A percentile compares a stretch with the other conserved stretches of the same genome.
These are phyloP conservation scores for Poicephalus gulielmi DNA, from an alignment of 2,113 vertebrate species.

Conservation along the genomic window DNA sequence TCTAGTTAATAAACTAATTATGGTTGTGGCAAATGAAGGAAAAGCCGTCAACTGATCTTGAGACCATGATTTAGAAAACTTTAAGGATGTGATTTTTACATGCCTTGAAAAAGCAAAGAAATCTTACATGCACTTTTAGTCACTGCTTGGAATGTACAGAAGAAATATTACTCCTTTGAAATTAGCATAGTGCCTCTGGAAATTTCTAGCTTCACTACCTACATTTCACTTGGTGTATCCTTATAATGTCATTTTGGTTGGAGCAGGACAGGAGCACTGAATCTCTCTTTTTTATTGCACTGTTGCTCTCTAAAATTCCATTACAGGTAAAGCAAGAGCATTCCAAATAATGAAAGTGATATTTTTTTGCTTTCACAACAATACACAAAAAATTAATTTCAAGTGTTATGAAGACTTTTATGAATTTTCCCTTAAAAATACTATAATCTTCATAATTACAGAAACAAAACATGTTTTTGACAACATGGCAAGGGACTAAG, in stretches of 20 bases:
- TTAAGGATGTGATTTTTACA: not conserved
- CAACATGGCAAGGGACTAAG: not conserved
- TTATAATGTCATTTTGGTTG: not conserved
- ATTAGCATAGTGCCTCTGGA: not conserved
- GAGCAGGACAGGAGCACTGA: not conserved
- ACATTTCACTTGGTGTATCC: not conserved
- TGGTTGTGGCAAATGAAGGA: slow-evolving; percentile 15
- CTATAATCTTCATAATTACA: not conserved
- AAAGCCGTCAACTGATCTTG: not conserved
- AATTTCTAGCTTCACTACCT: not conserved
- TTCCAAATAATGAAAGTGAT: not conserved
- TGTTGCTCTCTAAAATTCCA: not conserved
- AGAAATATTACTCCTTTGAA: not conserved
- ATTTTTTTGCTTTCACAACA: not conserved
- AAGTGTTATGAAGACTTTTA: not conserved
- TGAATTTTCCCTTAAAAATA: not conserved
- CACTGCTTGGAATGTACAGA: not conserved
- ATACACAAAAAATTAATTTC: not conserved
- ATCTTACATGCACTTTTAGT: not conserved
- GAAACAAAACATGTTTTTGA: not conserved
- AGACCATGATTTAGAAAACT: not conserved
- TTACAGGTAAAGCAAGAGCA: not conserved
- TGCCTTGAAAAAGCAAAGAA: not conserved
- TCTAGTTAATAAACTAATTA: slow-evolving; percentile 64
- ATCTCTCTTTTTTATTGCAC: not conserved